Conservation (phyloP, 2,888 invertebrate genomes). For the Bruchidius siliquastri region DNA sequence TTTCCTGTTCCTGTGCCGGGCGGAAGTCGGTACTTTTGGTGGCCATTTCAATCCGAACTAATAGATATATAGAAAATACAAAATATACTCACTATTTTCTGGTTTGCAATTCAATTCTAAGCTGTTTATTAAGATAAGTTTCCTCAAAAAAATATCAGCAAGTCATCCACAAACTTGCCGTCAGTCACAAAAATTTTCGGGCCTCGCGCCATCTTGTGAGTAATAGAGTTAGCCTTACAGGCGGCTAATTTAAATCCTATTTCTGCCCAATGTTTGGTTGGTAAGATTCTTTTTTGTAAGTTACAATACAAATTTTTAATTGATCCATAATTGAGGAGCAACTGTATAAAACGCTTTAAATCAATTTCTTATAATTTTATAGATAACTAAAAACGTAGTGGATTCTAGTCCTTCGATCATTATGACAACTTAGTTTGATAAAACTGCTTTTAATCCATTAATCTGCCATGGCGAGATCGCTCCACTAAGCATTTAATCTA, state of each 20-base stretch:
- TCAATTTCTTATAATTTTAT: too few species aligned
- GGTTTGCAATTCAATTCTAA: neutral
- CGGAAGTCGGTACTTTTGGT: constrained; percentile 41
- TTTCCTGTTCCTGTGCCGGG: constrained; percentile 60
- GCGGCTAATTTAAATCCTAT: neutral
- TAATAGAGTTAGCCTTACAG: neutral
- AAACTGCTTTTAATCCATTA: too few species aligned
- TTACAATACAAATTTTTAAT: too few species aligned
- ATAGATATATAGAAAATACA: neutral
- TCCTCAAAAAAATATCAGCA: neutral
- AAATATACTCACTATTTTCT: neutral
- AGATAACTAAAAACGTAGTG: too few species aligned
- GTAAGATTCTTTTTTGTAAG: too few species aligned
- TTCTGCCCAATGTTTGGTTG: too few species aligned
- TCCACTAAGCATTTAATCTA: too few species aligned
- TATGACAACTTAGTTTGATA: too few species aligned
- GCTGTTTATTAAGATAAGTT: neutral
- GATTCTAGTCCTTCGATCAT: too few species aligned
- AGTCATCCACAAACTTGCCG: neutral
- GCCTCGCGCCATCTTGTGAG: neutral
- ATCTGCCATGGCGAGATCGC: too few species aligned
- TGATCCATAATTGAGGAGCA: too few species aligned
- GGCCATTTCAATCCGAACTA: constrained; percentile 18
- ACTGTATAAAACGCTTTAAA: too few species aligned
- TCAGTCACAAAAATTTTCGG: neutral